Conservation (phyloP, 1,140 invertebrate genomes). For the Calephelis virginiensis region DNA sequence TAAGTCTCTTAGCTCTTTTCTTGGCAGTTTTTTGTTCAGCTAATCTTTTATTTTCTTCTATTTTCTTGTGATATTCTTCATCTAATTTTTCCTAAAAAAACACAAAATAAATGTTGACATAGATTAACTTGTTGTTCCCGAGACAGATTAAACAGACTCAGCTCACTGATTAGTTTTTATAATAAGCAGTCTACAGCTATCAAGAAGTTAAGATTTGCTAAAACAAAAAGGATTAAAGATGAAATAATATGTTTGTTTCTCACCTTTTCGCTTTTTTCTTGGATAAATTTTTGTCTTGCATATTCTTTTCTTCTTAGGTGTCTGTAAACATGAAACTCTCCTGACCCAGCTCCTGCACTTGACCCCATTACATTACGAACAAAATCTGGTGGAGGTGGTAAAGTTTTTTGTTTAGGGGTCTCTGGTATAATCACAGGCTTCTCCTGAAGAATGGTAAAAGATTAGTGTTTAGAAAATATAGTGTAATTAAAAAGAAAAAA, state of each 20-base stretch:
- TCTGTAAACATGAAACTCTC: slow-evolving; percentile 98
- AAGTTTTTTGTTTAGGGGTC: slow-evolving; percentile 86
- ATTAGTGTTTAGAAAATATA: slow-evolving; percentile 18
- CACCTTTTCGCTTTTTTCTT: slow-evolving; percentile 92
- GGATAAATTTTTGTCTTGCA: slow-evolving; percentile 94
- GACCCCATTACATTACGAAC: slow-evolving; percentile 98
- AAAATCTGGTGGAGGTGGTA: slow-evolving; percentile 91
- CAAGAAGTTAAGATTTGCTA: not conserved
- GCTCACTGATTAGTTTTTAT: not conserved
- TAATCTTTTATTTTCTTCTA: slow-evolving; percentile 87
- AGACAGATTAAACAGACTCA: too few species aligned
- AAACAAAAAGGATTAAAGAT: not conserved
- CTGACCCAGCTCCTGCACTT: slow-evolving; percentile 98
- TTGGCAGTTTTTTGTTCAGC: slow-evolving; percentile 91
- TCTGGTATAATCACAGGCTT: slow-evolving; percentile 94
- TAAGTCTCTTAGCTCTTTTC: slow-evolving; percentile 89
- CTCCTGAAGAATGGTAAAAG: slow-evolving; percentile 79
- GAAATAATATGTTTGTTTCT: slow-evolving; percentile 12
- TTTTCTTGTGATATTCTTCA: slow-evolving; percentile 88
- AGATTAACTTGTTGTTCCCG: too few species aligned
- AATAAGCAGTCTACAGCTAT: not conserved
- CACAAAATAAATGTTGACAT: slow-evolving; percentile 6
- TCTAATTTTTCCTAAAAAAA: slow-evolving; percentile 86
- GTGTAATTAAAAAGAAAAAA: slow-evolving; percentile 19
- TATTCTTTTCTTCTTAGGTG: slow-evolving; percentile 97